These are phyloP conservation scores for Amphiprion percula DNA, from an alignment of 2,113 vertebrate genomes.

Conservation along the genomic window DNA sequence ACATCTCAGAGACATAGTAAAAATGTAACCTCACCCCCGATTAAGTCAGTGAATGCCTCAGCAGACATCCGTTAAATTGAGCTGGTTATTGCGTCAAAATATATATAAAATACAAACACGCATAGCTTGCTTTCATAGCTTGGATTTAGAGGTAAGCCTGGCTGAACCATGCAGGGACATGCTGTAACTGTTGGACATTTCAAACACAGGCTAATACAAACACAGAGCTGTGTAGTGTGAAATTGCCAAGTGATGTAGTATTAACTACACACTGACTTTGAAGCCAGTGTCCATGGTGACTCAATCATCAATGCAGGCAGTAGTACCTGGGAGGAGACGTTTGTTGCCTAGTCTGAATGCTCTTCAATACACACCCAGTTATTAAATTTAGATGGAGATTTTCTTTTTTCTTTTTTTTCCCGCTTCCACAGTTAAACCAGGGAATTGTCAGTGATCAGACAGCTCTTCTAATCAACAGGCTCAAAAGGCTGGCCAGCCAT, in stretches of 20 bases:
- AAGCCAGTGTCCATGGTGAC: slow-evolving; percentile 44
- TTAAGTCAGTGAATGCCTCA: not conserved
- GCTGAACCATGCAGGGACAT: slow-evolving; percentile 9
- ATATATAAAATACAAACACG: slow-evolving; percentile 2
- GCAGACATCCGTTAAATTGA: not conserved
- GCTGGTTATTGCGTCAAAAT: not conserved
- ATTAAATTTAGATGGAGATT: slow-evolving; percentile 16
- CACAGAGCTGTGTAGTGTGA: slow-evolving; percentile 58
- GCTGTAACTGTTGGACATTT: slow-evolving; percentile 27
- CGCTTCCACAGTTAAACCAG: slow-evolving; percentile 21
- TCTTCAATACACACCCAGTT: slow-evolving; percentile 15
- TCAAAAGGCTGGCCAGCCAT: slow-evolving; percentile 18
- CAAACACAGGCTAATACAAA: slow-evolving; percentile 44
- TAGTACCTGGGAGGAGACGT: not conserved
- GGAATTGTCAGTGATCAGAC: slow-evolving; percentile 16
- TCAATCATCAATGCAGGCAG: slow-evolving; percentile 34
- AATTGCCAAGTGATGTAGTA: slow-evolving; percentile 53
- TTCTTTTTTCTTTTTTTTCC: slow-evolving; percentile 13
- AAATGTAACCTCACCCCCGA: no score
- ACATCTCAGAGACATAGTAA: no score
- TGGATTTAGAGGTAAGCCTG: slow-evolving; percentile 6
- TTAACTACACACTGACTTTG: slow-evolving; percentile 39
- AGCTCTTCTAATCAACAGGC: slow-evolving; percentile 30
- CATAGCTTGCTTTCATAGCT: not conserved
- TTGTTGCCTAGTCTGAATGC: slow-evolving; percentile 23